phyloP scores from a whole-genome alignment of 2,888 invertebrate genomes.

The Rhorus exstirpatorius region DNA sequence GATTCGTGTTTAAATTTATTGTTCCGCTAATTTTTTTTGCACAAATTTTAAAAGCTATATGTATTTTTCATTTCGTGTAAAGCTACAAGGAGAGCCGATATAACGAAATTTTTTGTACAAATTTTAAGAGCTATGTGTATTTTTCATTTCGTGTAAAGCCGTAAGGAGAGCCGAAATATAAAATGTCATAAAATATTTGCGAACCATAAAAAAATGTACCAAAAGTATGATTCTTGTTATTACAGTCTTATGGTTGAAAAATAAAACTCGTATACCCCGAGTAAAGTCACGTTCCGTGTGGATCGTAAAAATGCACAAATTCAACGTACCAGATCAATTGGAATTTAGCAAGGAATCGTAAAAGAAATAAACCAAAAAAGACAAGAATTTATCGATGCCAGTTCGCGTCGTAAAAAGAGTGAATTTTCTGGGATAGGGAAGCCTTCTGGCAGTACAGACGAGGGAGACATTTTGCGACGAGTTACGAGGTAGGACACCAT shows the following conservation, averaged over 20 bases:
- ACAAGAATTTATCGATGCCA: constrained; percentile 54
- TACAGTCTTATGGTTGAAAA: constrained; percentile 1
- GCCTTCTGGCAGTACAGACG: too few species aligned
- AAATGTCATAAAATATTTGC: constrained; percentile 16
- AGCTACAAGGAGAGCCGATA: neutral
- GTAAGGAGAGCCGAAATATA: neutral
- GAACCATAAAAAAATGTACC: neutral
- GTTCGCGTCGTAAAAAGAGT: constrained; percentile 61
- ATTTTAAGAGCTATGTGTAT: too few species aligned
- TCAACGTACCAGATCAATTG: constrained; percentile 51
- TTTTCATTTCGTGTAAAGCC: neutral
- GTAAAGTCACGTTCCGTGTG: constrained; percentile 33
- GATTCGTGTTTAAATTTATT: too few species aligned
- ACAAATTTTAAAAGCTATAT: too few species aligned
- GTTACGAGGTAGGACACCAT: constrained; percentile 42
- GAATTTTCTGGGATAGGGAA: too few species aligned
- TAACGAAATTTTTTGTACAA: neutral
- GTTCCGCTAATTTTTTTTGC: too few species aligned
- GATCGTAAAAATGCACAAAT: constrained; percentile 67
- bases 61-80: neutral
- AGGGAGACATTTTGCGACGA: constrained; percentile 36
- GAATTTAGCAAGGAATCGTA: constrained; percentile 61
- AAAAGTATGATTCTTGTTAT: constrained; percentile 7
- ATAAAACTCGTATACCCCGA: constrained; percentile 28
- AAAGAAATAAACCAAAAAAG: constrained; percentile 37